Conservation (phyloP, 1,140 invertebrate genomes). For the Lordiphosa stackelbergi region DNA sequence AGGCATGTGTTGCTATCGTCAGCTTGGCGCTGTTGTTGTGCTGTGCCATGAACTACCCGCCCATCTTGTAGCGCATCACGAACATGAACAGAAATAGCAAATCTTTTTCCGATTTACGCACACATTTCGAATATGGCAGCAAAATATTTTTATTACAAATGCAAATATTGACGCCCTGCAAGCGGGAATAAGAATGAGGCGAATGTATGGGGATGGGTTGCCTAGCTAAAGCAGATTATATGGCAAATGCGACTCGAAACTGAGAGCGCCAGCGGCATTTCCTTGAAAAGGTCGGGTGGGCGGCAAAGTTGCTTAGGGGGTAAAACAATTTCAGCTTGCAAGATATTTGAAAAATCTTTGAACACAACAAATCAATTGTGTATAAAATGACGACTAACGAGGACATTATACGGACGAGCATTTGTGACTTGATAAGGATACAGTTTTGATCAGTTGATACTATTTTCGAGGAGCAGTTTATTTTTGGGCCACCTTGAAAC, state of each 20-base stretch:
- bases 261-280: not conserved
- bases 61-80: constrained; percentile 38
- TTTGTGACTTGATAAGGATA: too few species aligned
- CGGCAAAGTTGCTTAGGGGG: too few species aligned
- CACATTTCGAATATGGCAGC: constrained; percentile 60
- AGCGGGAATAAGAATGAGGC: not conserved
- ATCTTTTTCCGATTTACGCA: constrained; percentile 72
- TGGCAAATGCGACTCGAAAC: constrained; percentile 18
- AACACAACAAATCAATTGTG: too few species aligned
- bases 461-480: too few species aligned
- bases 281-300: too few species aligned
- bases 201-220: constrained; percentile 3
- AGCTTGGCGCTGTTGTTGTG: constrained; percentile 22
- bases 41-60: constrained; percentile 1
- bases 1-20: constrained; percentile 49
- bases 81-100: constrained; percentile 62
- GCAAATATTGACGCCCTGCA: constrained; percentile 68
- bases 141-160: constrained; percentile 76
- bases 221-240: constrained; percentile 17
- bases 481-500: too few species aligned
- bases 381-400: too few species aligned
- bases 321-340: too few species aligned
- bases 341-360: too few species aligned
- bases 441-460: too few species aligned
- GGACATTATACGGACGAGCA: too few species aligned